phyloP scores from a whole-genome alignment of 2,113 vertebrate genomes.

The Athene noctua region DNA sequence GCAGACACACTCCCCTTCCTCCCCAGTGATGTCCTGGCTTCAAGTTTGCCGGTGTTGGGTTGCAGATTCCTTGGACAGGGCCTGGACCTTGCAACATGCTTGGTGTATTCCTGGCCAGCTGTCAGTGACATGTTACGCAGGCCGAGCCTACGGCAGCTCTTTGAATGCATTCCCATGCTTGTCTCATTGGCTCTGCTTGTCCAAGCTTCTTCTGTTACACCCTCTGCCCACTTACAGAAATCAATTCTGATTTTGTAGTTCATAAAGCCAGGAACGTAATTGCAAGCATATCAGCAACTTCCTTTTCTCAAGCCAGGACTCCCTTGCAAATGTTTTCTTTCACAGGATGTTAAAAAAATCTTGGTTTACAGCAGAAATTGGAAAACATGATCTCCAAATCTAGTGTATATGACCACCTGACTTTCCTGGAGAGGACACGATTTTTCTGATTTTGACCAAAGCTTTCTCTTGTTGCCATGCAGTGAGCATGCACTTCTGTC shows the following conservation, averaged over 20 bases:
- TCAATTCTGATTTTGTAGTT: not conserved
- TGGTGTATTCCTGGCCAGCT: not conserved
- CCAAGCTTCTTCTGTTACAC: conserved; percentile 14
- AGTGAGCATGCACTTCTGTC: not conserved
- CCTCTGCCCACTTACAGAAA: not conserved
- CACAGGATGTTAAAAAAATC: not conserved
- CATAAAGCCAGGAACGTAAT: not conserved
- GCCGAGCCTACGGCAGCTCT: not conserved
- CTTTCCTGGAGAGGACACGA: not conserved
- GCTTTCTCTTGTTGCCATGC: not conserved
- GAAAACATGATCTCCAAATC: not conserved
- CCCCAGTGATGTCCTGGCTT: not conserved
- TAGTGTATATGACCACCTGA: not conserved
- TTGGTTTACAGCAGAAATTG: not conserved
- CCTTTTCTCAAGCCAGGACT: not conserved
- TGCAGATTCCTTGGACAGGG: not conserved
- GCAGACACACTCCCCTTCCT: not conserved
- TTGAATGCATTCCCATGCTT: not conserved
- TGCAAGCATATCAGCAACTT: not conserved
- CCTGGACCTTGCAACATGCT: not conserved
- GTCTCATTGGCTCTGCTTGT: not conserved
- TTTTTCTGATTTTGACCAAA: not conserved
- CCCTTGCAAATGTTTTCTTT: not conserved
- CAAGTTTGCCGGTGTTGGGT: not conserved
- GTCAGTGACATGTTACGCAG: not conserved